These are phyloP conservation scores for Mylabris phalerata DNA, from an alignment of 1,140 invertebrate species.

Conservation along the genomic window DNA sequence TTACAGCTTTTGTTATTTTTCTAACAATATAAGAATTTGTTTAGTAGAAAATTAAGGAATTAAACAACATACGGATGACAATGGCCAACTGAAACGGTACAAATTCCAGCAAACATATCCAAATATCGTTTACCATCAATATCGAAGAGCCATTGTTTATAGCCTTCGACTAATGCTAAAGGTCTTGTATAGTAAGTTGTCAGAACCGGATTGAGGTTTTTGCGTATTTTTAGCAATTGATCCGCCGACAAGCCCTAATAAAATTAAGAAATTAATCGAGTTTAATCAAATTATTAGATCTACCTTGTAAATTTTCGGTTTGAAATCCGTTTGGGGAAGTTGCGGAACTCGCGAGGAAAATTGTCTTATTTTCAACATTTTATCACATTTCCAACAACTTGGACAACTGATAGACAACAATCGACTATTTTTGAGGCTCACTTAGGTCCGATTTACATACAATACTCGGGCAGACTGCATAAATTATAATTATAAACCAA, in stretches of 20 bases:
- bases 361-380: no score
- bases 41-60: not conserved
- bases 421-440: no score
- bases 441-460: no score
- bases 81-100: slow-evolving; percentile 95
- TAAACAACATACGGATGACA: slow-evolving; percentile 83
- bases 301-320: not conserved
- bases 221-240: slow-evolving; percentile 50
- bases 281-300: not conserved
- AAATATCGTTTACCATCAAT: slow-evolving; percentile 79
- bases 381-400: no score
- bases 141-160: slow-evolving; percentile 91
- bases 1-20: slow-evolving; percentile 68
- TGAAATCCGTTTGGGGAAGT: not conserved
- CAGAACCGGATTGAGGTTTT: slow-evolving; percentile 64
- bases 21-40: slow-evolving; percentile 42
- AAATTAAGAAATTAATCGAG: slow-evolving; percentile 15
- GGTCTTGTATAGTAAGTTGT: slow-evolving; percentile 77
- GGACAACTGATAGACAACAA: no score
- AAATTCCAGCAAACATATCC: slow-evolving; percentile 93
- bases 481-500: no score
- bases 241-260: slow-evolving; percentile 53
- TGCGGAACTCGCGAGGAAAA: not conserved
- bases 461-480: no score
- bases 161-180: slow-evolving; percentile 75